Percentiles rank a stretch among this genome's conserved stretches.
These are phyloP conservation scores for Aix galericulata DNA, from an alignment of 2,113 vertebrate genomes.

Conservation along the genomic window DNA sequence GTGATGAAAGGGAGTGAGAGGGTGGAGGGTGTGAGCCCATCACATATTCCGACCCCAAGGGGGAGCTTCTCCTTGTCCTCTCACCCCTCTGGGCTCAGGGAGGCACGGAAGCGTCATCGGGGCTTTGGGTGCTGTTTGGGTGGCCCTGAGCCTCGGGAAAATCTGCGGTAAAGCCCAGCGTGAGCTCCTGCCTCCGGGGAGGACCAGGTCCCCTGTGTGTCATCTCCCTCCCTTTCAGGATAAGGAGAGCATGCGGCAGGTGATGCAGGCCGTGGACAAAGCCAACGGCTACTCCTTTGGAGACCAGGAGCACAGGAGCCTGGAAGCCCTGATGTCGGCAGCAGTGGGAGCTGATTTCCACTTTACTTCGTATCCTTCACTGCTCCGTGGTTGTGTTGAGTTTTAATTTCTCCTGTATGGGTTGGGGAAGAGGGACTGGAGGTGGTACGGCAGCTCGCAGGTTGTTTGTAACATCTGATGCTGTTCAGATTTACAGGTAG, in stretches of 20 bases:
- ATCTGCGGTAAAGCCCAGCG: accelerated
- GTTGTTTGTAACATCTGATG: neutral
- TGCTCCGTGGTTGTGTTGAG: accelerated
- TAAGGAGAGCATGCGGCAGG: constrained; percentile 88
- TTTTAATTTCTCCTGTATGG: neutral
- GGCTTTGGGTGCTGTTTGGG: neutral
- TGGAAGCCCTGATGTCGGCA: constrained; percentile 93
- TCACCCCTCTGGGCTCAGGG: neutral
- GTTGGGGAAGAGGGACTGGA: neutral
- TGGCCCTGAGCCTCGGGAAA: neutral
- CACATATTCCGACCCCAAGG: accelerated
- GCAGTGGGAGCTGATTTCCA: constrained; percentile 95
- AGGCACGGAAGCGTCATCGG: accelerated
- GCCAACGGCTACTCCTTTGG: constrained; percentile 95
- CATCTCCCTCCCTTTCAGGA: constrained; percentile 77
- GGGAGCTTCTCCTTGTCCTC: neutral
- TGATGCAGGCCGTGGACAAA: constrained; percentile 92
- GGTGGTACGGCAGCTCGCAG: neutral
- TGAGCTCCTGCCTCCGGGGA: neutral
- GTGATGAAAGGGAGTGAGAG: neutral
- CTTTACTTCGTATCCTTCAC: constrained; percentile 93
- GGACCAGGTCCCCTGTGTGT: neutral
- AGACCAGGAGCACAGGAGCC: constrained; percentile 86
- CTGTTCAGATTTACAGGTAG: accelerated
- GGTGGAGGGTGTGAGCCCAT: neutral